phyloP scores from a whole-genome alignment of 1,140 invertebrate genomes.

The Lutraria rhynchaena region DNA sequence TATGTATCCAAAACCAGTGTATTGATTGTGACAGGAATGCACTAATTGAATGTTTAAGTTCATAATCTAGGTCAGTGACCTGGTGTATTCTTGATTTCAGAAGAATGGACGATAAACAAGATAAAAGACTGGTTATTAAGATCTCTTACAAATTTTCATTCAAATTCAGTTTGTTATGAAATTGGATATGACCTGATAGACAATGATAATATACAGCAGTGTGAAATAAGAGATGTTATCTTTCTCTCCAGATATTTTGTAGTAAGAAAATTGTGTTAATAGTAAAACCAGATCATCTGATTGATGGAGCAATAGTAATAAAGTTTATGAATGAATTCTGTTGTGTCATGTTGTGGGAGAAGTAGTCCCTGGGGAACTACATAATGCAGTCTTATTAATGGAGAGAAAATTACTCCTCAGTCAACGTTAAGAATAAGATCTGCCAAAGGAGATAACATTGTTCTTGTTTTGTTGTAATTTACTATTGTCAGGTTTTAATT shows the following conservation, averaged over 20 bases:
- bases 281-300: conserved; percentile 34
- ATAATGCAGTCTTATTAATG: neutral
- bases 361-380: conserved; percentile 11
- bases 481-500: too few relatives aligned
- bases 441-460: too few relatives aligned
- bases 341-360: conserved; percentile 3
- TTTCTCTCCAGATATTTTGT: conserved; percentile 6
- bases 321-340: conserved; percentile 56
- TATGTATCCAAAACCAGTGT: too few relatives aligned
- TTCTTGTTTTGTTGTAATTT: too few relatives aligned
- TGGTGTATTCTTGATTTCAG: too few relatives aligned
- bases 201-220: conserved; percentile 14
- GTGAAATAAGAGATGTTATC: conserved; percentile 45
- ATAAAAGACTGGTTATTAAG: too few relatives aligned
- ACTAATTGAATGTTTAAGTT: too few relatives aligned
- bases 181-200: conserved; percentile 18
- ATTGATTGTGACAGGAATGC: too few relatives aligned
- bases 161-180: conserved; percentile 29
- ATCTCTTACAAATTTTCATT: too few relatives aligned
- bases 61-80: too few relatives aligned
- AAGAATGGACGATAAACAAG: too few relatives aligned
- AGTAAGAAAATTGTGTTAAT: conserved; percentile 37
- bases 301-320: conserved; percentile 33
- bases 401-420: conserved; percentile 8
- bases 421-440: too few relatives aligned